A percentile compares a stretch with the other conserved stretches of the same genome.
These are phyloP conservation scores for Sterna hirundo DNA, from an alignment of 2,113 vertebrate genomes.

Conservation along the genomic window DNA sequence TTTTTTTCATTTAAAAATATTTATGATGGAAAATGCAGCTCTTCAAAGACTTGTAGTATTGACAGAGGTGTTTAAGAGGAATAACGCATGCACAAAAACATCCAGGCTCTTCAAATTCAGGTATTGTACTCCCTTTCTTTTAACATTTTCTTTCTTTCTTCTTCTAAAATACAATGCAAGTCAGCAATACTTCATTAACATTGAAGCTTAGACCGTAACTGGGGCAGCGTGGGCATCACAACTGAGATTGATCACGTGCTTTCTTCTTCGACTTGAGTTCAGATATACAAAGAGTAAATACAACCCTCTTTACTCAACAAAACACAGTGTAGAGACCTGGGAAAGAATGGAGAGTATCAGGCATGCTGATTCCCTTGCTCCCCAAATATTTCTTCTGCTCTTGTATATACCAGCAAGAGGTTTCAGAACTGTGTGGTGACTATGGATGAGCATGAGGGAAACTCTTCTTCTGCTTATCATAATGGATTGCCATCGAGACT, in stretches of 20 bases:
- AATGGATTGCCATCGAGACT: neutral
- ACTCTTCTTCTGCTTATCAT: neutral
- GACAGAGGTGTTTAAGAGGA: neutral
- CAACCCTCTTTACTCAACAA: neutral
- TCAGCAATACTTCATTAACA: neutral
- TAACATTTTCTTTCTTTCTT: neutral
- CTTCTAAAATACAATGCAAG: neutral
- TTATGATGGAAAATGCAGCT: neutral
- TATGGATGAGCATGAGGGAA: neutral
- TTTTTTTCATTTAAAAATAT: neutral
- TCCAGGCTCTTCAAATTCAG: neutral
- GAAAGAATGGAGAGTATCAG: neutral
- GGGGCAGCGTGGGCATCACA: neutral
- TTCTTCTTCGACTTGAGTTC: neutral
- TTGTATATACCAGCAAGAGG: neutral
- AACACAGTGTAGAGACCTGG: neutral
- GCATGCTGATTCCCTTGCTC: neutral
- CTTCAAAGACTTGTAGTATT: neutral
- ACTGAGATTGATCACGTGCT: neutral
- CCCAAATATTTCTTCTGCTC: neutral
- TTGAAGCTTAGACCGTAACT: neutral
- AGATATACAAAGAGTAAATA: neutral
- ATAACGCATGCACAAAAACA: neutral
- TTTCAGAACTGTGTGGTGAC: neutral
- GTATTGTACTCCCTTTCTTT: neutral